phyloP scores from a whole-genome alignment of 2,113 vertebrate genomes.

The human (Homo sapiens) region DNA sequence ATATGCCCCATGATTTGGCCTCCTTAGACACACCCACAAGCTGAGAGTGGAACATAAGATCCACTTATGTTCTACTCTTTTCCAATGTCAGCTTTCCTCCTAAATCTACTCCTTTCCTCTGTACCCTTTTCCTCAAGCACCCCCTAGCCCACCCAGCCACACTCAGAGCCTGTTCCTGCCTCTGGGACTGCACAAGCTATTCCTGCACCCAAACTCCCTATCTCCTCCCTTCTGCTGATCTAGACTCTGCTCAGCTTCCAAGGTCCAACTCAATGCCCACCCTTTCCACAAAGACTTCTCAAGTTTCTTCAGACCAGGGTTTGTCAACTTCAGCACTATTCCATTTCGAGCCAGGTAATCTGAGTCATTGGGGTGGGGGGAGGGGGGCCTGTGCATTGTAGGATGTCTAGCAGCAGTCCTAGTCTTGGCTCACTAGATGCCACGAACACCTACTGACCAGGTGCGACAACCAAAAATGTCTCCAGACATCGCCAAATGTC shows the following conservation, averaged over 20 bases:
- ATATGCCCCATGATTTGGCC: neutral
- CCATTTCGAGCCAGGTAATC: neutral
- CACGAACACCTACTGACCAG: neutral
- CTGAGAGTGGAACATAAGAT: neutral
- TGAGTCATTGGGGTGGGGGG: neutral
- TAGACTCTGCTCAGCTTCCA: neutral
- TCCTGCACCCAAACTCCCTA: neutral
- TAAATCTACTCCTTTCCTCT: neutral
- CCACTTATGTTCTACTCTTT: neutral
- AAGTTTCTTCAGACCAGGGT: neutral
- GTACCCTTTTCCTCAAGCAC: neutral
- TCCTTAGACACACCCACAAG: neutral
- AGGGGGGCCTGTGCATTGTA: neutral
- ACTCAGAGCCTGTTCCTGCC: neutral
- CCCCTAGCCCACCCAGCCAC: no score
- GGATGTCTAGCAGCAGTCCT: neutral
- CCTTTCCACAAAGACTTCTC: constrained; percentile 1
- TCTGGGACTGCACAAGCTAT: neutral
- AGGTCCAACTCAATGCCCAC: neutral
- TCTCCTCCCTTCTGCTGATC: neutral
- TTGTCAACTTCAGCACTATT: neutral
- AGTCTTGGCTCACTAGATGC: neutral
- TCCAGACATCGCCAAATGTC: neutral
- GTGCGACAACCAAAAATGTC: neutral
- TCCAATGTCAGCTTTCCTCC: neutral